Evolutionary conservation across 2,888 invertebrate species (phyloP).

Genomic region (Bimastos eiseni): DNA sequence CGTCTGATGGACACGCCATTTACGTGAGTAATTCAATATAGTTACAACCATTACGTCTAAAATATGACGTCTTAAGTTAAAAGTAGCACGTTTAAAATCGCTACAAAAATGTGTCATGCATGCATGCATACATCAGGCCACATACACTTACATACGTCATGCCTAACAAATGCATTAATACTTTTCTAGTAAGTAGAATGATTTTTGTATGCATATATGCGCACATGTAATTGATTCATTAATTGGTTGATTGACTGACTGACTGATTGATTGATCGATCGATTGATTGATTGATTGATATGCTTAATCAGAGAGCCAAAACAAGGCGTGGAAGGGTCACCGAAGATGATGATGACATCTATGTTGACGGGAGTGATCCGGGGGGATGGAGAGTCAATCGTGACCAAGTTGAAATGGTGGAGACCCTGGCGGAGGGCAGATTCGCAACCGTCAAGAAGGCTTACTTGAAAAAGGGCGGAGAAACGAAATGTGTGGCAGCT

Average conservation of each 20-base stretch:
- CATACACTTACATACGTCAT: no score
- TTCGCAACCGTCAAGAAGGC: slow-evolving; percentile 20
- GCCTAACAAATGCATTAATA: no score
- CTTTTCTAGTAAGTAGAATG: neutral
- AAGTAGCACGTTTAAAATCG: no score
- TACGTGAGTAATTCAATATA: neutral
- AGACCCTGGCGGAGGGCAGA: neutral
- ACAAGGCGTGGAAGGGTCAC: neutral
- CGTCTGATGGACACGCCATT: neutral
- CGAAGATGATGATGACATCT: slow-evolving; percentile 14
- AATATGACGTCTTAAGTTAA: neutral
- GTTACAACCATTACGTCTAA: neutral
- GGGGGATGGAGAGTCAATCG: slow-evolving; percentile 18
- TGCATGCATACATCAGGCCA: no score
- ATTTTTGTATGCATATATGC: neutral
- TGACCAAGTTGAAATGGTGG: slow-evolving; percentile 3
- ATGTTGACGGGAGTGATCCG: neutral
- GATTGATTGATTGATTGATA: no score
- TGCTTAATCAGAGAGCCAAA: neutral
- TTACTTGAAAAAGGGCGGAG: slow-evolving; percentile 17
- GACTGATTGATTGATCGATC: no score
- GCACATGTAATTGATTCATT: no score
- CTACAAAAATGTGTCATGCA: no score
- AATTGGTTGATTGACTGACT: no score
- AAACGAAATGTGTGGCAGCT: neutral